These are phyloP conservation scores for Drosophila parabipectinata DNA, from an alignment of 1,140 invertebrate species.

Conservation along the genomic window DNA sequence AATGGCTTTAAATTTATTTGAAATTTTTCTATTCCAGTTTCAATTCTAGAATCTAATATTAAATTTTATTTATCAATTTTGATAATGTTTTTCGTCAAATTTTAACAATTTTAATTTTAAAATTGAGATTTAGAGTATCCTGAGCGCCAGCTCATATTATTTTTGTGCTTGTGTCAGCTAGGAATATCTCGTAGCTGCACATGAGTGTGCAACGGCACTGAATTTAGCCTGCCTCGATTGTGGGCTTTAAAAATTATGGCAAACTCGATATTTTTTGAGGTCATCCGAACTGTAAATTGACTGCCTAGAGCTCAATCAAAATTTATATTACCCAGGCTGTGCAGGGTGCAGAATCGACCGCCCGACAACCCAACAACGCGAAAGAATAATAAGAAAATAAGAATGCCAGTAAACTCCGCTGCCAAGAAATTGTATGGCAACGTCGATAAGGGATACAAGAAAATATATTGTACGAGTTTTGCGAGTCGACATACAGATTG, in stretches of 20 bases:
- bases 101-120: too few species aligned
- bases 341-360: not conserved
- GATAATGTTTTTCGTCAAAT: too few species aligned
- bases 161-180: slow-evolving; percentile 44
- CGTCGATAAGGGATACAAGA: slow-evolving; percentile 37
- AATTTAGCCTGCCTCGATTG: slow-evolving; percentile 35
- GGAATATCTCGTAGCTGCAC: slow-evolving; percentile 5
- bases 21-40: too few species aligned
- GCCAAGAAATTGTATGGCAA: slow-evolving; percentile 36
- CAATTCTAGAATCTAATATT: too few species aligned
- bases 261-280: slow-evolving; percentile 39
- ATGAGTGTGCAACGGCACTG: slow-evolving; percentile 17
- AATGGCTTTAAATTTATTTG: too few species aligned
- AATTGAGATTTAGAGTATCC: not conserved
- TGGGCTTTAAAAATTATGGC: slow-evolving; percentile 51
- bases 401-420: slow-evolving; percentile 1
- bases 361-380: not conserved
- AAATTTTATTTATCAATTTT: too few species aligned
- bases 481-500: slow-evolving; percentile 38
- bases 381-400: slow-evolving; percentile 2
- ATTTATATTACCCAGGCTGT: slow-evolving; percentile 24
- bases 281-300: slow-evolving; percentile 40
- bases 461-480: slow-evolving; percentile 50
- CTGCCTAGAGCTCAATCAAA: slow-evolving; percentile 54
- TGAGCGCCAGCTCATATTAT: not conserved